Evolutionary conservation across 2,113 vertebrate species (phyloP), one percentile per base, ranked within the genome.

Genomic region (Ceyx cyanopectus): DNA sequence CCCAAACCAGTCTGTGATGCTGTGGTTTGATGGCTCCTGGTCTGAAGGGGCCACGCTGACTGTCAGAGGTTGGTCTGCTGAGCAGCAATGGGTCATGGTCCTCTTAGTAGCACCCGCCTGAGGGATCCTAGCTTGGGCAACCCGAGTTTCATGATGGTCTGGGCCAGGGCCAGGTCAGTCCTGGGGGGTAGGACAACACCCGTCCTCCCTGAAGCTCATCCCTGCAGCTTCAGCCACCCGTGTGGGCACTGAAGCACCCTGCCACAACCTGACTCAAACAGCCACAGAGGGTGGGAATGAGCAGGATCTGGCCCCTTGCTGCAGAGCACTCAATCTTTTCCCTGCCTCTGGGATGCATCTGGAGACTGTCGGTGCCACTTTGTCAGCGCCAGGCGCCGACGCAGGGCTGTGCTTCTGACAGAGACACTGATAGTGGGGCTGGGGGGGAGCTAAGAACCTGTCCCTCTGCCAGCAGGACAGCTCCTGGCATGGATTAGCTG

Each of bases 351-450:
- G 34, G 48, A 14, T 19, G 30, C 91, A 17, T 48, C 58, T 86
- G 57, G 62, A 29, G 37, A n/a, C 12, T 2, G 0, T 48, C 2
- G 14, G 56, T 78, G 37, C 48, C 75, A 16, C 79, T 15, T 61
- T 1, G 27, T 81, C 0, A 7, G 62, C n/a, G 70, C 27, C 56
- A 21, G 66, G 48, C 0, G 6, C 7, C 0, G 9, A 48, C 67
- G 72, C 10, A 40, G 84, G 57, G 43, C 68, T n/a, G 57, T 0
- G 2, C 40, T 91, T 41, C 88, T 65, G 74, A 30, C 0, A 1
- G 57, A 54, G 27, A 14, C 17, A 14, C 22, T 4, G 63, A 75
- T 1, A 43, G 48, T 4, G 26, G 22, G 45, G 17, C 30, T 60
- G 40, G 34, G 46, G 61, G 61, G 61, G 12, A 63, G 40, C n/a